Evolutionary conservation across 2,797 vertebrate genomes (phyloP).

Genomic region (Ctenosaura bakeri): DNA sequence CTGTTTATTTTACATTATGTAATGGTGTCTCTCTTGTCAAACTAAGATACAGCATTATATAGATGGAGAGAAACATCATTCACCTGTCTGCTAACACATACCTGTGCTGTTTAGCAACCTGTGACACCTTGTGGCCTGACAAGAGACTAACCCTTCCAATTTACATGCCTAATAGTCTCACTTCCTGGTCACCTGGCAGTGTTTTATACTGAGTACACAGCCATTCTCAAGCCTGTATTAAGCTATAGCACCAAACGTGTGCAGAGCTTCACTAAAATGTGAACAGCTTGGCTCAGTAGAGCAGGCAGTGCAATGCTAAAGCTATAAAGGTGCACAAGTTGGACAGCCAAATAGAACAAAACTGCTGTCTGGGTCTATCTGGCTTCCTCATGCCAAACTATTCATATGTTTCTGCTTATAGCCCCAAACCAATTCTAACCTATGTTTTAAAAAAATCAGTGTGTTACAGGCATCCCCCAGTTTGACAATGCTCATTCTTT

Average conservation of each 20-base stretch:
- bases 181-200: background rate
- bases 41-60: background rate
- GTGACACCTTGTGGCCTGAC: background rate
- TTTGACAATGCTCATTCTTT: too few species aligned
- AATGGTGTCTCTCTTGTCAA: background rate
- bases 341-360: background rate
- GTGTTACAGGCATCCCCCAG: background rate
- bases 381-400: background rate
- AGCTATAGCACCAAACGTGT: background rate
- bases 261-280: background rate
- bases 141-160: background rate
- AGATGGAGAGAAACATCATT: background rate
- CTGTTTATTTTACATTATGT: background rate
- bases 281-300: background rate
- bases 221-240: background rate
- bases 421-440: background rate
- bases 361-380: background rate
- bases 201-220: background rate
- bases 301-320: background rate
- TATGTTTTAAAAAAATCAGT: background rate
- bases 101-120: background rate
- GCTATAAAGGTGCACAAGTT: background rate
- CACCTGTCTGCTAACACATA: background rate
- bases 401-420: background rate
- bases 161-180: background rate